phyloP scores from a whole-genome alignment of 2,888 invertebrate species.

The Hemicrepidius hirtus region DNA sequence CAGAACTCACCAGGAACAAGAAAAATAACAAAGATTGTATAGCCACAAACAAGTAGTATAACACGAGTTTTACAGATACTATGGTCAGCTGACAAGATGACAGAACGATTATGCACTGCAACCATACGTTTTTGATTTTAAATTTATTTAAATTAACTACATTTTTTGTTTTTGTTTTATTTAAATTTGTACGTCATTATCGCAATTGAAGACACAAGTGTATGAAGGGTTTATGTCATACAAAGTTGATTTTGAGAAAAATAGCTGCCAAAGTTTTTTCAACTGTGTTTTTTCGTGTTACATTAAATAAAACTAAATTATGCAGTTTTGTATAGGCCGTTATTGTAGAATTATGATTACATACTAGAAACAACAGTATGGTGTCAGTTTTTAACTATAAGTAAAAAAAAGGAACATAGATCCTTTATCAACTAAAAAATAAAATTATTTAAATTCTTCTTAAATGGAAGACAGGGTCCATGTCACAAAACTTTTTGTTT shows the following conservation, averaged over 20 bases:
- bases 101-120: too few species aligned
- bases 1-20: too few species aligned
- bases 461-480: neutral
- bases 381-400: neutral
- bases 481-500: neutral
- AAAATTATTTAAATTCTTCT: constrained; percentile 1
- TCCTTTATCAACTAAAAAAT: too few species aligned
- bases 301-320: constrained; percentile 1
- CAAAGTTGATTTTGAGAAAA: constrained; percentile 9
- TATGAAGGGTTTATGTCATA: neutral
- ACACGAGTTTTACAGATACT: too few species aligned
- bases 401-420: constrained; percentile 6
- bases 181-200: too few species aligned
- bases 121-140: too few species aligned
- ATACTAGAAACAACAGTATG: too few species aligned
- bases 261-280: constrained; percentile 1
- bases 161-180: too few species aligned
- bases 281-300: neutral
- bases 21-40: too few species aligned
- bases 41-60: too few species aligned
- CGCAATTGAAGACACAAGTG: neutral
- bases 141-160: too few species aligned
- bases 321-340: constrained; percentile 2
- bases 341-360: constrained; percentile 1
- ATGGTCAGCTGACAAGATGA: too few species aligned